Evolutionary conservation across 2,797 vertebrate genomes (phyloP), one percentile per base, ranked within the genome.

Genomic region (Chromobotia macracanthus): DNA sequence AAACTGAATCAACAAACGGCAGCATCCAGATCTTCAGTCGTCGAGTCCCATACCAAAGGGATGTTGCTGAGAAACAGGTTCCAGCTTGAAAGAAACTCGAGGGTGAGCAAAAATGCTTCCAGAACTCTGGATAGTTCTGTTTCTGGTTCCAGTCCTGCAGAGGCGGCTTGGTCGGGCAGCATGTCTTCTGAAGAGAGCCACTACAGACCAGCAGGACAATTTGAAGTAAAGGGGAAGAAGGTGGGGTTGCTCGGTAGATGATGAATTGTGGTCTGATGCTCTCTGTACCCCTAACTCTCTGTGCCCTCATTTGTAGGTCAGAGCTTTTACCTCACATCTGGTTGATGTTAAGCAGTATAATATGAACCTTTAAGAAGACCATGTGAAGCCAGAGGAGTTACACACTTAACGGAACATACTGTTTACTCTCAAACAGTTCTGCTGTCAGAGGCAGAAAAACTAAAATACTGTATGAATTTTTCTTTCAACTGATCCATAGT

Each of bases 171-270:
- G 86, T 67, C 84, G 13, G 82, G 80, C 18, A 79, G 18, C 11
- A 67, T 84, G 78, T 74, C 84, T 21, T 77, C 81, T 18, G 79
- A 84, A 13, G 77, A 87, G 16, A 72, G 66, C 25, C 76, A 64
- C 58, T 87, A 77, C 64, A 87, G 80, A 58, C 72, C 86, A 31
- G 82, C 86, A 15, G 82, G 82, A 69, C 66, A 61, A 11, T 85
- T 87, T 65, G 82, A 87, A 82, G 86, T 84, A 56, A 85, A 87
- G 70, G 86, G 82, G n/a, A 84, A 87, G 25, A 84, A 87, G 56
- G 79, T 85, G 41, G 82, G 84, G 28, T 80, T 87, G 63, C 69
- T 87, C 58, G 84, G 86, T 56, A 87, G 82, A 80, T 85, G 84
- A 87, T 84, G 76, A 41, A 50, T 35, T 67, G 53, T 28, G 51